Evolutionary conservation across 53 echinoderm and acorn worm species (phyloP), one percentile per base, ranked within the genome.

Genomic region (Luidia sarsii): DNA sequence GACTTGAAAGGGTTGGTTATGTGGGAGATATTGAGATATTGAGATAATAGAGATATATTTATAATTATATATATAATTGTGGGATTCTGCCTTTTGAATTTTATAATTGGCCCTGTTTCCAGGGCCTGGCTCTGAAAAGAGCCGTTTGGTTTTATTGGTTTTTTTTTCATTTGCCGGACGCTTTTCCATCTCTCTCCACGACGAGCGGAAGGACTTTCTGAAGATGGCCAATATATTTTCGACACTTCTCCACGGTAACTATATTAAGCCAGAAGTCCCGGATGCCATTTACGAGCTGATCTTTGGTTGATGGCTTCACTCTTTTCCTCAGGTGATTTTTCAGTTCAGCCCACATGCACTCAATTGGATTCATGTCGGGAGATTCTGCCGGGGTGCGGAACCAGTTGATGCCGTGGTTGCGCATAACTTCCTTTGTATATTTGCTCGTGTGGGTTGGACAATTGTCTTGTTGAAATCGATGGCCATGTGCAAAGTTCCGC

Each of bases 331-430:
- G 22, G 35, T 48, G 55, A 11, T 64, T 4, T 23, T 82, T 82
- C 68, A 82, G 33, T 31, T 82, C 54, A 27, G 27, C 33, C 82
- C 82, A 82, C 19, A 68, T 45, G 11, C 34, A 34, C 55, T 82
- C 82, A 10, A 82, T 82, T 2, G 80, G 80, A 11, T 80, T 80
- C 35, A 80, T 28, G 65, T 80, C 80, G 0, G 80, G 80, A 2
- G 25, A 25, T 48, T 80, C 80, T 3, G 80, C 63, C 0, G 65
- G 80, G 0, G 80, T 65, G 34, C 65, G 64, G 19, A 29, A 22
- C 80, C 80, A 80, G 0, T 62, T 64, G 32, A 80, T 80, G 65
- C 50, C 32, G 19, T 64, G 46, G 3, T 27, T 20, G 27, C 24
- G 37, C 65, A 80, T 64, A 50, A 64, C 64, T 0, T 45, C 11